phyloP scores from a whole-genome alignment of 2,113 vertebrate genomes.

The Burhinus bistriatus region DNA sequence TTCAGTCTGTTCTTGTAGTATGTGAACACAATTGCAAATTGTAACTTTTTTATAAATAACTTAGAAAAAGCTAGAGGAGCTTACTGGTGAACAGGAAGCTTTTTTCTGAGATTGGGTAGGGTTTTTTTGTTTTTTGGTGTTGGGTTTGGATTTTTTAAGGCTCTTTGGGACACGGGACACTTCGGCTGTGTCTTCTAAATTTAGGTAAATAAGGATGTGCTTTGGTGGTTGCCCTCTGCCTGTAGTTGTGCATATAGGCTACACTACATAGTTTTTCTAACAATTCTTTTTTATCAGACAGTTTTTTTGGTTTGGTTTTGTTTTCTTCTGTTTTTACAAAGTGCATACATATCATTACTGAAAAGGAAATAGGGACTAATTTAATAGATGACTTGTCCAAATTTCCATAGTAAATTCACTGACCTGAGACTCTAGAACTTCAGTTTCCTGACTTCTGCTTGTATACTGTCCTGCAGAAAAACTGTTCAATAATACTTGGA shows the following conservation, averaged over 20 bases:
- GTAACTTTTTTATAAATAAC: neutral
- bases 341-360: neutral
- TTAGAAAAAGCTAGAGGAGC: neutral
- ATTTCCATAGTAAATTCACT: neutral
- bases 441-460: neutral
- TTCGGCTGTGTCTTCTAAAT: neutral
- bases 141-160: neutral
- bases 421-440: neutral
- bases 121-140: accelerated
- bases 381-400: neutral
- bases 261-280: neutral
- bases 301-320: neutral
- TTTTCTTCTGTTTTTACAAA: neutral
- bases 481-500: neutral
- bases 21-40: neutral
- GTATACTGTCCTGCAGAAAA: neutral
- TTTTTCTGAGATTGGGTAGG: accelerated
- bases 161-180: neutral
- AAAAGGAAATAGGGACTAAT: neutral
- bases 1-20: neutral
- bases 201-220: neutral
- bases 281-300: neutral
- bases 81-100: accelerated
- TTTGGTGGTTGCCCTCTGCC: neutral
- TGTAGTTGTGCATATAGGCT: neutral